phyloP scores from a whole-genome alignment of 2,888 invertebrate species.

The Habroteleia sp. region DNA sequence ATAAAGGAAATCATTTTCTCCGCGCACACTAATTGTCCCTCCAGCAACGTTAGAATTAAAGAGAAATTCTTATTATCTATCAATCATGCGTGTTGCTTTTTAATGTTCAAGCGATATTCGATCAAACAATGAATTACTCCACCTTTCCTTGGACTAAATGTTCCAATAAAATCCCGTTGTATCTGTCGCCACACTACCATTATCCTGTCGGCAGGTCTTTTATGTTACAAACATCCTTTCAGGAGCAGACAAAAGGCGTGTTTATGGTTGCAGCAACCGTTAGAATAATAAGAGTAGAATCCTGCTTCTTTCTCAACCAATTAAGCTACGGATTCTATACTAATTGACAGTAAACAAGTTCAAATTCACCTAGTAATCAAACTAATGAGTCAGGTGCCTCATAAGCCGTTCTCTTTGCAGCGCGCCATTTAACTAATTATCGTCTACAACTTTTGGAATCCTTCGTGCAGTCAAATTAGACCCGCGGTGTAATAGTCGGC shows the following conservation, averaged over 20 bases:
- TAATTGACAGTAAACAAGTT: constrained; percentile 2
- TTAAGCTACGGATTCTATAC: neutral
- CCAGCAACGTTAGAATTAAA: constrained; percentile 8
- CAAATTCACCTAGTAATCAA: neutral
- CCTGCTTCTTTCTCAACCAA: neutral
- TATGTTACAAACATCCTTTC: constrained; percentile 8
- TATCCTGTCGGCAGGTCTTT: constrained; percentile 13
- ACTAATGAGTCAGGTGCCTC: neutral
- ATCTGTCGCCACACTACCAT: neutral
- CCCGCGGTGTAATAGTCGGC: neutral
- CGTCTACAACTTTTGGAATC: neutral
- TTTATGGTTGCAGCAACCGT: constrained; percentile 2
- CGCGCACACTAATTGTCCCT: constrained; percentile 6
- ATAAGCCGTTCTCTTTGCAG: no score
- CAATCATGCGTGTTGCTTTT: neutral
- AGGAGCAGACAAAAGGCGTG: constrained; percentile 14
- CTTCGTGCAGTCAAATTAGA: neutral
- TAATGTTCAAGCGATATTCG: neutral
- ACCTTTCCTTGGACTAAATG: neutral
- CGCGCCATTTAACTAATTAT: neutral
- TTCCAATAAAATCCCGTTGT: neutral
- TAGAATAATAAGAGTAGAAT: neutral
- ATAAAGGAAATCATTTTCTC: constrained; percentile 29
- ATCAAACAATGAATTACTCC: neutral
- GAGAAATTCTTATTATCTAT: constrained; percentile 28